Base-by-base conservation (phyloP, 2,113 vertebrate genomes). In the Paraplagusia blochii region DNA sequence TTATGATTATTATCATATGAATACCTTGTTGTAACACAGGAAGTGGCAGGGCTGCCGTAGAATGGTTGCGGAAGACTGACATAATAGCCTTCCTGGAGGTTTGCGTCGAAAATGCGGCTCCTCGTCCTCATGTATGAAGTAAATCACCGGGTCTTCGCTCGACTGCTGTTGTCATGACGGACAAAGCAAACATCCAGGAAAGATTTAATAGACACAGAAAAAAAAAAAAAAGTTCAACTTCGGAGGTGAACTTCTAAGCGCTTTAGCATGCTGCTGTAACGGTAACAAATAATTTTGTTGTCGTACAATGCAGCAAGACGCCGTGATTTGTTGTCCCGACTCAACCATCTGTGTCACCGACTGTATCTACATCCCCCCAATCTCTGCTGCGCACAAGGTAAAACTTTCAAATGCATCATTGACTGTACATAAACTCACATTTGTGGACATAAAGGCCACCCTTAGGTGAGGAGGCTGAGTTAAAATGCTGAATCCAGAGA, bases 1-100 rank as follows among this genome's bases (percentile, higher is more conserved):
- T 85, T 87, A 87, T 85, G 85, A 85, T 89, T 87, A 85, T 87
- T 85, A 89, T 84, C 76, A 80, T 83, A 83, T 76, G 81, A 87
- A 81, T 79, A 83, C 84, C 79, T 82, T 82, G 81, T 87, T 82
- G 84, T 87, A 80, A 85, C 83, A 82, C 72, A 47, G 76, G 66
- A 76, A 84, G 83, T 77, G 79, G 79, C 49, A 45, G 66, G 74
- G 79, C 66, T 69, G 77, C 75, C 72, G 77, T 81, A 69, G 84
- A 84, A 81, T 84, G 76, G 69, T 86, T 84, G 73, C 76, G 77
- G 84, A 87, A 84, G 82, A 85, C 69, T 87, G 82, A 72, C 74
- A 58, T 80, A 77, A 87, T 81, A 79, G 80, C 71, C 82, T 83
- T 40, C 38, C 38, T 11, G 1, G 38, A 63, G 76, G 51, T 74